A percentile compares a stretch with the other conserved stretches of the same genome.
Conservation (phyloP, 2,113 vertebrate genomes). For the Scalopus aquaticus region DNA sequence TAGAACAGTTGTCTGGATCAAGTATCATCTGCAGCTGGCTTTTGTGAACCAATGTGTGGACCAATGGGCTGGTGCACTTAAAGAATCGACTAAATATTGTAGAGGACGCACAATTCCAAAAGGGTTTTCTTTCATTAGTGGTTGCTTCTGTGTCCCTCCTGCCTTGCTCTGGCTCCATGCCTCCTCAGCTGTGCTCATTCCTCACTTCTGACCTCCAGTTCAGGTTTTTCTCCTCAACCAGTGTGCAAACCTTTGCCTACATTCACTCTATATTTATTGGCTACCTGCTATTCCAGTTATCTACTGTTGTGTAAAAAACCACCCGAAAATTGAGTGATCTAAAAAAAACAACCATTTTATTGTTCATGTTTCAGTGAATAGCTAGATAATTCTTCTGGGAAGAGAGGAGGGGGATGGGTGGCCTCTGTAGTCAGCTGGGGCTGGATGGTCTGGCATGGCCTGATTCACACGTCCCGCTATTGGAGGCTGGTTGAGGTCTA, state of each 20-base stretch:
- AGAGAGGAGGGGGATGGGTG: fast-evolving
- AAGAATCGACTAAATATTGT: not conserved
- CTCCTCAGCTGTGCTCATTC: not conserved
- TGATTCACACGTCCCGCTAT: not conserved
- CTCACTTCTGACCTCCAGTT: not conserved
- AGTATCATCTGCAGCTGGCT: not conserved
- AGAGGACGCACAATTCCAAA: not conserved
- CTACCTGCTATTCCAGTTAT: not conserved
- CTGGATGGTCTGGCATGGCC: not conserved
- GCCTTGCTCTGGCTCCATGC: not conserved
- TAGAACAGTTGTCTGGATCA: not conserved
- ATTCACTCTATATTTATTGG: not conserved
- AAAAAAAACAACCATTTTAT: not conserved
- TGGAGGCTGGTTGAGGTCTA: not conserved
- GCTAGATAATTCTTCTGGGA: not conserved
- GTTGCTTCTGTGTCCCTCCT: not conserved
- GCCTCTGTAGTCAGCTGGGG: not conserved
- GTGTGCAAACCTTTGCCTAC: not conserved
- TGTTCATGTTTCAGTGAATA: not conserved
- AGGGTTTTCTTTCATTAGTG: not conserved
- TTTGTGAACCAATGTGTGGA: too few relatives aligned
- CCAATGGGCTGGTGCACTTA: not conserved
- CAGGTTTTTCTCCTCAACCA: not conserved
- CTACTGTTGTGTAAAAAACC: not conserved
- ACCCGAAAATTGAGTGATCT: not conserved